A percentile compares a stretch with the other conserved stretches of the same genome.
Conservation (phyloP, 2,888 invertebrate species). For the Bombyx huttoni region DNA sequence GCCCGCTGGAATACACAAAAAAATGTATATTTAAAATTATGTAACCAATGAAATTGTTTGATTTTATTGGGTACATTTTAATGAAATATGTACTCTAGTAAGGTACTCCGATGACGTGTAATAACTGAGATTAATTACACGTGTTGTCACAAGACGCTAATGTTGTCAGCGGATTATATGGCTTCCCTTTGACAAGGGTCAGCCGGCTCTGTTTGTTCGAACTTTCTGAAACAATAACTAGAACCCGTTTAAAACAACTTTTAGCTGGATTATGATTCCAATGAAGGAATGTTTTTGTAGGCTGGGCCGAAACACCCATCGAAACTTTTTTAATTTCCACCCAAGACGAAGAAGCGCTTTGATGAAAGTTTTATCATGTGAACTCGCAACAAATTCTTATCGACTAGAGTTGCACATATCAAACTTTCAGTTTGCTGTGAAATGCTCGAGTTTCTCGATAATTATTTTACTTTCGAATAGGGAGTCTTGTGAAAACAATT, state of each 20-base stretch:
- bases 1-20: too few species aligned
- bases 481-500: not conserved
- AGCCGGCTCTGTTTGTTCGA: constrained; percentile 25
- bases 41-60: not conserved
- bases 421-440: not conserved
- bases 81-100: not conserved
- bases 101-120: constrained; percentile 4
- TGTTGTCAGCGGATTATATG: constrained; percentile 35
- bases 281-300: not conserved
- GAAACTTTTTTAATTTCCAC: not conserved
- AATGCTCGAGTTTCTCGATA: not conserved
- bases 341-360: not conserved
- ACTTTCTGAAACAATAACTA: constrained; percentile 10
- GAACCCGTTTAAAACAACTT: not conserved
- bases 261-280: not conserved
- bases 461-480: not conserved
- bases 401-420: not conserved
- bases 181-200: constrained; percentile 34
- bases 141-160: constrained; percentile 38
- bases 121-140: constrained; percentile 31
- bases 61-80: not conserved
- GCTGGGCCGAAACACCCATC: not conserved
- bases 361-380: not conserved
- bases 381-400: not conserved
- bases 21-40: not conserved